A percentile compares a stretch with the other conserved stretches of the same genome.
Evolutionary conservation across 2,888 invertebrate species (phyloP).

Genomic region (Vannuccia rotundouncinata): DNA sequence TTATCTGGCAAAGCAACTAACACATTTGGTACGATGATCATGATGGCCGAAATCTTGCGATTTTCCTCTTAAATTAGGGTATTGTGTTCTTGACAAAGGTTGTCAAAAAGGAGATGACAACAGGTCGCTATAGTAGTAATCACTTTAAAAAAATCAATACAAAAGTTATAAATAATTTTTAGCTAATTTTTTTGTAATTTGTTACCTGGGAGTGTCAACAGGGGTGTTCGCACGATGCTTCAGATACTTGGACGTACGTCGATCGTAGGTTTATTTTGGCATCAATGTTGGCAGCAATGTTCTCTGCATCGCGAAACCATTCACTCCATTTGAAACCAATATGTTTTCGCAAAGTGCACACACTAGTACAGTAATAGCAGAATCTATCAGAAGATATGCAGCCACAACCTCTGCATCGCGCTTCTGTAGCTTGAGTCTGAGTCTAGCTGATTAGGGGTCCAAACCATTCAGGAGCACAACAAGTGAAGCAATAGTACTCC

Average conservation of each 20-base stretch:
- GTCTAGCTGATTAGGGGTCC: no score
- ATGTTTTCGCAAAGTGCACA: no score
- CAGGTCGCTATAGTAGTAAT: neutral
- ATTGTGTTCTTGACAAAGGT: neutral
- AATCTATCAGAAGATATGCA: no score
- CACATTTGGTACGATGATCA: neutral
- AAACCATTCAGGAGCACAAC: no score
- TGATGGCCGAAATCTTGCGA: neutral
- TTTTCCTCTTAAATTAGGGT: neutral
- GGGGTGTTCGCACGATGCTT: no score
- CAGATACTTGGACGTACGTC: no score
- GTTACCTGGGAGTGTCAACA: neutral
- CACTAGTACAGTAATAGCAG: no score
- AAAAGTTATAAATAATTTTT: neutral
- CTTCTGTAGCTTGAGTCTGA: no score
- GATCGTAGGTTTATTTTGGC: no score
- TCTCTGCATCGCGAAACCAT: neutral
- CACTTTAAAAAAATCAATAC: neutral
- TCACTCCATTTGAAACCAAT: no score
- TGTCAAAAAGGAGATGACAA: neutral
- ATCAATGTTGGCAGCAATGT: neutral
- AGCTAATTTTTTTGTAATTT: neutral
- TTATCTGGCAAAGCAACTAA: neutral
- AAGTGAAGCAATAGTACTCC: no score
- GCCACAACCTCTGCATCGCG: no score